phyloP scores from a whole-genome alignment of 2,113 vertebrate species.

The Melierax canorus region DNA sequence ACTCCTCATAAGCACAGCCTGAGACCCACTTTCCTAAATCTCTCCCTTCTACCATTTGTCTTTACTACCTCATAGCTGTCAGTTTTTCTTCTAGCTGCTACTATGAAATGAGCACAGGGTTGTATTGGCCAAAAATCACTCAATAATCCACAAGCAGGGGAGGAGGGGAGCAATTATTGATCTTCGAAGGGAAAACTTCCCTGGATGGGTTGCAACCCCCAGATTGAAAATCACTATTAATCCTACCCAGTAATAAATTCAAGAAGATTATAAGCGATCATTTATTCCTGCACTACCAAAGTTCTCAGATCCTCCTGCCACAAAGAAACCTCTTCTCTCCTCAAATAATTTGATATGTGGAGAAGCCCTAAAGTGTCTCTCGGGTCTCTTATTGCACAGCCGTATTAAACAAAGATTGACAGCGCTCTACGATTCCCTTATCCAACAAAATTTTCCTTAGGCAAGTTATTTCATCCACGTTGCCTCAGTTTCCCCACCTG shows the following conservation, averaged over 20 bases:
- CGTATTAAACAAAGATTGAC: not conserved
- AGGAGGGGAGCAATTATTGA: not conserved
- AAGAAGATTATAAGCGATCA: not conserved
- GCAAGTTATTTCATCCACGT: not conserved
- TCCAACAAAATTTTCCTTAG: not conserved
- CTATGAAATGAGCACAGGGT: not conserved
- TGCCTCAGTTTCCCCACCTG: not conserved
- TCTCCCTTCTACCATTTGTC: conserved; percentile 32
- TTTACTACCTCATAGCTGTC: conserved; percentile 49
- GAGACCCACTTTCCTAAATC: not conserved
- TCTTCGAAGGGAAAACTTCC: not conserved
- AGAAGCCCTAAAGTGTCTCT: not conserved
- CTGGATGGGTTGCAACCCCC: not conserved
- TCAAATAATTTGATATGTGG: not conserved
- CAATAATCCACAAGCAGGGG: not conserved
- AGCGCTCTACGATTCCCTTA: fast-evolving
- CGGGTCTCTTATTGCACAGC: not conserved
- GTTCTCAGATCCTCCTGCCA: not conserved
- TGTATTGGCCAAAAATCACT: not conserved
- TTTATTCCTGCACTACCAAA: not conserved
- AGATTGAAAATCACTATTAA: not conserved
- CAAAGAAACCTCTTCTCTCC: not conserved
- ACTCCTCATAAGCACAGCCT: conserved; percentile 31
- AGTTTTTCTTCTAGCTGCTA: conserved; percentile 19
- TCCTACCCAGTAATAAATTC: not conserved